These are phyloP conservation scores for Cotesia typhae DNA, from an alignment of 1,140 invertebrate species.

Conservation along the genomic window DNA sequence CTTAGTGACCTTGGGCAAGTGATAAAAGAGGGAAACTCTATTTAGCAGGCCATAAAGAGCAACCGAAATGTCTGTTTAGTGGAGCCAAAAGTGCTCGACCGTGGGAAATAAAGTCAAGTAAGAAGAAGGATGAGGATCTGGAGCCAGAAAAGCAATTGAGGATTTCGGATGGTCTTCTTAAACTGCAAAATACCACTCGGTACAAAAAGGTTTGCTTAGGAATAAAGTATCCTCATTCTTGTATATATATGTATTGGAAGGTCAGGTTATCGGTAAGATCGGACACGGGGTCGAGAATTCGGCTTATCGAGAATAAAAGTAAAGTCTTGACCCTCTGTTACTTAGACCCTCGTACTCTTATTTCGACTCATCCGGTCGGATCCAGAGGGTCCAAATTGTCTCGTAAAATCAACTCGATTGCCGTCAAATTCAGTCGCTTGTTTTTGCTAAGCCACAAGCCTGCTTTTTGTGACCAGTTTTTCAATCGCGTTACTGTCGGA, in stretches of 20 bases:
- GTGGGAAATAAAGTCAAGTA: constrained; percentile 13
- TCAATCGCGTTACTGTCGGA: too few species aligned
- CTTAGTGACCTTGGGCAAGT: constrained; percentile 15
- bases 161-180: constrained; percentile 9
- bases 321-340: constrained; percentile 4
- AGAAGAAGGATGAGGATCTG: constrained; percentile 21
- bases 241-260: constrained; percentile 3
- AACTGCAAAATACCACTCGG: not conserved
- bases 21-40: constrained; percentile 26
- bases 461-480: too few species aligned
- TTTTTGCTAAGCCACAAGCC: too few species aligned
- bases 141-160: constrained; percentile 8
- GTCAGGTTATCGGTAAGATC: constrained; percentile 26
- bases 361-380: not conserved
- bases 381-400: constrained; percentile 2
- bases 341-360: constrained; percentile 3
- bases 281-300: constrained; percentile 21
- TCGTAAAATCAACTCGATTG: constrained; percentile 19
- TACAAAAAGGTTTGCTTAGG: not conserved
- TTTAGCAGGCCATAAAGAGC: constrained; percentile 27
- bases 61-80: not conserved
- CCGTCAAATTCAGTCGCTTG: not conserved
- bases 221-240: not conserved
- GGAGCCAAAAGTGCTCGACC: not conserved
- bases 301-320: constrained; percentile 14